These are phyloP conservation scores for Steinernema scapterisci DNA, from an alignment of 2,888 invertebrate genomes.

Conservation along the genomic window DNA sequence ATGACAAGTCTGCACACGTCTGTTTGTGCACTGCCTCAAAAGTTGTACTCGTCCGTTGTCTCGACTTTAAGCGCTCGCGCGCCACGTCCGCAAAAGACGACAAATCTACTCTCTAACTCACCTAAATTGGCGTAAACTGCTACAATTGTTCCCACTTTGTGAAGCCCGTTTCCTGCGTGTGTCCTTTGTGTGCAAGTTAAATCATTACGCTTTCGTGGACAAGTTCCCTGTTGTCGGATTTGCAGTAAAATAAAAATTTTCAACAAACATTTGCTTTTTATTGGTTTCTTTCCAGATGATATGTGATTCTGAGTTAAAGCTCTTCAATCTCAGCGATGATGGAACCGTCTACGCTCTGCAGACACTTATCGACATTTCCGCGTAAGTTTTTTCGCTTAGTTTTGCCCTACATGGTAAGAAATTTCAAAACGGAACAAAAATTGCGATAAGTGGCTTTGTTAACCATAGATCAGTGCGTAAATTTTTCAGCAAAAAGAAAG, in stretches of 20 bases:
- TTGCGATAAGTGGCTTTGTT: constrained; percentile 5
- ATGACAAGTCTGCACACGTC: no score
- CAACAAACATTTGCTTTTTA: background rate
- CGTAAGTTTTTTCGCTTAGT: constrained; percentile 38
- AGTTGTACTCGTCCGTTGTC: no score
- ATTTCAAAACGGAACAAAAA: constrained; percentile 9
- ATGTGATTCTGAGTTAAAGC: constrained; percentile 47
- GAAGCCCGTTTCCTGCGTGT: no score
- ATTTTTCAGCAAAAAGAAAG: background rate
- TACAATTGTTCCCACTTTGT: no score
- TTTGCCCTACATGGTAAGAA: background rate
- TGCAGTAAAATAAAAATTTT: no score
- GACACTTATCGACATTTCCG: constrained; percentile 48
- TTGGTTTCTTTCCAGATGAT: constrained; percentile 40
- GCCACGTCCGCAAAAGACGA: no score
- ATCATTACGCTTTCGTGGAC: background rate
- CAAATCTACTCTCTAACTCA: background rate
- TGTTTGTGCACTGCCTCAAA: no score
- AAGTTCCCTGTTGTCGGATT: background rate
- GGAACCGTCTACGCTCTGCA: constrained; percentile 46
- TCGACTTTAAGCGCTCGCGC: no score
- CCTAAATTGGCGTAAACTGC: background rate
- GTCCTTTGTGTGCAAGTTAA: background rate
- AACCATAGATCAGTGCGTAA: background rate
- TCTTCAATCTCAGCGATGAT: constrained; percentile 47